Base-by-base conservation (phyloP, 2,113 vertebrate species). In the Daphoenositta chrysoptera region DNA sequence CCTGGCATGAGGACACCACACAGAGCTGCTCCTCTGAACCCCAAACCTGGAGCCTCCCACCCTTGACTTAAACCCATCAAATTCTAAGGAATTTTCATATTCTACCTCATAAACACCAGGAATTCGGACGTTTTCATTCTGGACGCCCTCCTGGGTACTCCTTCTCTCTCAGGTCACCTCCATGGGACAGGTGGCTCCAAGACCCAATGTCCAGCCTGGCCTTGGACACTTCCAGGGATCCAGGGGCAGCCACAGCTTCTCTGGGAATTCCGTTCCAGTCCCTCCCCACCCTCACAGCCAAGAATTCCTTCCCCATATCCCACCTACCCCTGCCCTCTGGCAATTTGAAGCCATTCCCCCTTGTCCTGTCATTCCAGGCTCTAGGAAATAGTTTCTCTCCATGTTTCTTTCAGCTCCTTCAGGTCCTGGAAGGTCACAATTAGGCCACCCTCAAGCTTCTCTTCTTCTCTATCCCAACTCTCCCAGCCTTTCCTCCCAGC, bases 271-370 rank as follows among this genome's bases (percentile, higher is more conserved):
- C 13, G 4, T 23, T 7, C 23, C 47, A 48, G 13, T 14, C 6
- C 23, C 47, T 6, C 37, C 4, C 27, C 60, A 28, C 60, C 37
- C 27, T 30, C 58, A 1, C 37, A 61, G 58, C 11, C 37, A 61
- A 6, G 11, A 45, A 57, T 75, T 45, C 14, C 19, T 35, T 75
- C 71, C 33, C 42, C 57, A 30, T 35, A 47, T 30, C 54, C 42
- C 71, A 30, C 3, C 19, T 2, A 9, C 1, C 40, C 40, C 40
- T 57, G 31, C 53, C 31, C 14, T 35, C 18, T 1, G 0, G 6
- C 31, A 22, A 10, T 45, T 2, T 9, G 26, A 45, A 45, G 11
- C 53, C 71, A 17, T 47, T 45, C 54, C 30, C 53, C 18, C 24
- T 35, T 45, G 4, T 75, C 33, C 71, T 23, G 54, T 9, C 33